Evolutionary conservation across 2,888 invertebrate species (phyloP), one percentile per base, ranked within the genome.

Genomic region (Campopleginae sp.): DNA sequence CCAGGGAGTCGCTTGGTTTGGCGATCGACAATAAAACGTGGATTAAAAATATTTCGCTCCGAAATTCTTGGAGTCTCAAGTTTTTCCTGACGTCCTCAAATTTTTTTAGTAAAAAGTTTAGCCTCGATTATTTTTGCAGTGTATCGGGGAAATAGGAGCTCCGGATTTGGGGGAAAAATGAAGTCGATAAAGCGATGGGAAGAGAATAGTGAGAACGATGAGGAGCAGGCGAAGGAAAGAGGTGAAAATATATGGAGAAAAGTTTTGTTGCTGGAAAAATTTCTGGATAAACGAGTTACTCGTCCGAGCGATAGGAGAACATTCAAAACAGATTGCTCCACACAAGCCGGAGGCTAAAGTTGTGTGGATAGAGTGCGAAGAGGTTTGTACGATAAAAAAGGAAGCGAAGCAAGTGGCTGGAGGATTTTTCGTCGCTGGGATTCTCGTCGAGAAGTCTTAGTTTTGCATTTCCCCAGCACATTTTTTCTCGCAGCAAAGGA

Each of bases 261-360:
- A 85, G 68, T 81, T 84, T 84, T 46, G n/a, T 84, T 61, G 51
- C 70, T 14, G 61, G 70, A 38, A 78, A 85, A 85, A 85, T 85
- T 75, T 74, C n/a, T 68, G 78, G 54, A 66, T 85, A 78, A 81
- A 79, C 78, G 77, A 70, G 80, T 80, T 80, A 77, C 72, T 68
- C 77, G 74, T 77, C 80, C 80, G 68, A 74, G 51, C 72, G 84
- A 80, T 81, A 70, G 81, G 75, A 71, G 81, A 79, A 77, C 85
- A 81, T 85, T 85, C 78, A 81, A 81, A 85, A 74, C 74, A 81
- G 81, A 85, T 85, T 81, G 81, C 74, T 75, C 75, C 81, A 23
- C 58, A 61, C 74, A 70, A 19, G 61, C 75, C 31, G 19, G 76
- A 27, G 8, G 44, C 12, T 44, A 33, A 58, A 27, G 19, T 31